These are phyloP conservation scores for Oreortyx pictus DNA, from an alignment of 2,797 vertebrate species.

Conservation along the genomic window DNA sequence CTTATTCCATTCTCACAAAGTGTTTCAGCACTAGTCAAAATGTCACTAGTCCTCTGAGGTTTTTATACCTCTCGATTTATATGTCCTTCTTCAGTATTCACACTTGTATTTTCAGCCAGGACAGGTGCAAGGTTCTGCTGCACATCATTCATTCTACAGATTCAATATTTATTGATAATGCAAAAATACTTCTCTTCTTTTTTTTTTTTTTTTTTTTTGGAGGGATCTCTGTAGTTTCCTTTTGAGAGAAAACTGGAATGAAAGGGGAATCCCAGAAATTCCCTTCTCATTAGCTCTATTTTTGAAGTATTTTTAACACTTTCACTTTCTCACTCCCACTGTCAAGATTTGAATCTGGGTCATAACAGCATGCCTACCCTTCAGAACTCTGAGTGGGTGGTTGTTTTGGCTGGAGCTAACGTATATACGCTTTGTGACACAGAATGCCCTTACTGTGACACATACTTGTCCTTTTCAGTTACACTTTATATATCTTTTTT, in stretches of 20 bases:
- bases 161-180: background rate
- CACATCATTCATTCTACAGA: background rate
- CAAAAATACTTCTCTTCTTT: background rate
- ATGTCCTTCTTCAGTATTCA: background rate
- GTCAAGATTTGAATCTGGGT: conserved; percentile 73
- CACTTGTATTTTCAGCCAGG: background rate
- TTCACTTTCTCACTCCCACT: conserved; percentile 71
- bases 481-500: background rate
- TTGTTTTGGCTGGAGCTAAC: conserved; percentile 59
- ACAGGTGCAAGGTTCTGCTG: background rate
- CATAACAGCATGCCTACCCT: conserved; percentile 67
- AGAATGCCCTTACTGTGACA: conserved; percentile 63
- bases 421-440: conserved; percentile 57
- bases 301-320: conserved; percentile 73
- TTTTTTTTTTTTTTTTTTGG: too few relatives aligned
- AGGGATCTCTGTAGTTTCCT: background rate
- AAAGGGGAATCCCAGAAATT: conserved; percentile 47
- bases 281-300: conserved; percentile 45
- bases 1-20: conserved; percentile 33
- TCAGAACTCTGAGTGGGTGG: conserved; percentile 69
- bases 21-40: conserved; percentile 11
- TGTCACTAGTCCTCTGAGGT: background rate
- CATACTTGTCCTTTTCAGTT: conserved; percentile 59
- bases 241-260: background rate
- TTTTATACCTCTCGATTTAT: background rate